Conservation (phyloP, 2,113 vertebrate genomes). For the Ramphastos sulfuratus region DNA sequence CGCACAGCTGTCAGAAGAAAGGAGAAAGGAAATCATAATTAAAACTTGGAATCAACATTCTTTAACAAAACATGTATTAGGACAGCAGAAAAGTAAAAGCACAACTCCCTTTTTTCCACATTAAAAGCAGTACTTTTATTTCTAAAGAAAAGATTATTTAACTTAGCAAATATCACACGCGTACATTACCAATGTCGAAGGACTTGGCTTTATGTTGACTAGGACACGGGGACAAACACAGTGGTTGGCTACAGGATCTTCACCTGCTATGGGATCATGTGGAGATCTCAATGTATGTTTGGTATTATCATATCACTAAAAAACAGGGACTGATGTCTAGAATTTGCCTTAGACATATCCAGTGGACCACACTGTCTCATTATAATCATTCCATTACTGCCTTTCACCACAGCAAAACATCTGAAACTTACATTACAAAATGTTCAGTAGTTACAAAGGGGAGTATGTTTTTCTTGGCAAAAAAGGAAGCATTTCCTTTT, state of each 20-base stretch:
- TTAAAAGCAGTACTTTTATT: not conserved
- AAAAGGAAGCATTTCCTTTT: conserved; percentile 11
- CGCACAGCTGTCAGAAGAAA: conserved; percentile 83
- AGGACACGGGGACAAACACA: conserved; percentile 24
- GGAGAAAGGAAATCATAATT: not conserved
- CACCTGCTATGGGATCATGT: conserved; percentile 51
- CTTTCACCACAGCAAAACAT: conserved; percentile 54
- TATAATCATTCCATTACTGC: conserved; percentile 54
- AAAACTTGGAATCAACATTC: not conserved
- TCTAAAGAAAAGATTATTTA: not conserved
- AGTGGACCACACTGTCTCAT: conserved; percentile 30
- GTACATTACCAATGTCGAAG: not conserved
- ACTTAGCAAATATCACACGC: conserved; percentile 34
- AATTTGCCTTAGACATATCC: conserved; percentile 39
- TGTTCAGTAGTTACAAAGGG: conserved; percentile 22
- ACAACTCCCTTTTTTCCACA: not conserved
- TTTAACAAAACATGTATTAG: not conserved
- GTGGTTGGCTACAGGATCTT: conserved; percentile 42
- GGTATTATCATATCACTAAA: conserved; percentile 45
- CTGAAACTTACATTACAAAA: conserved; percentile 42
- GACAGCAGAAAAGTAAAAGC: not conserved
- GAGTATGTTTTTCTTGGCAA: not conserved
- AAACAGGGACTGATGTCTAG: conserved; percentile 55
- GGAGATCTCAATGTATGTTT: conserved; percentile 43
- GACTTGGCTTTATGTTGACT: conserved; percentile 7